Evolutionary conservation across 92 coral and sea anemone species (phyloP), one percentile per base, ranked within the genome.

Genomic region (Bergia puertoricense): DNA sequence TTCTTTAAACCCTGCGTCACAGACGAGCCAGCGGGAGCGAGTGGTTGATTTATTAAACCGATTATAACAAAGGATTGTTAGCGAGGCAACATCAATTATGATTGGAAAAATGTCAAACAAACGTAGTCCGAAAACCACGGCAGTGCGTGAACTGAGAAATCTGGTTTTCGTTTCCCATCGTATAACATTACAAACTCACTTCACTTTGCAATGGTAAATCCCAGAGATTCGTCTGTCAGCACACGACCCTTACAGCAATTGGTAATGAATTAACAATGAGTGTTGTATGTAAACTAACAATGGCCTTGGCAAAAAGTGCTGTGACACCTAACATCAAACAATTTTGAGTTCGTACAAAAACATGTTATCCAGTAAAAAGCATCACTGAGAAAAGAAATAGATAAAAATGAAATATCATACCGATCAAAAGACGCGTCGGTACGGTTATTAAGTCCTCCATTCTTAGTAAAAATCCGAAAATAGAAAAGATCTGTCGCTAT

Each of bases 181-280:
- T 16, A 5, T n/a, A 76, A 23, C 15, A 41, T 23, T 41, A 43
- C 23, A 42, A 15, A 9, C 80, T 46, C 4, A 10, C 44, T 40
- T 8, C 80, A 76, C 0, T 42, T 76, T 8, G 51, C n/a, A 8
- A 74, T 8, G 9, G 15, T 40, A 22, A 42, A 74, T 14, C 20
- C 46, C 30, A 16, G 80, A 43, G 50, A 8, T 76, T 42, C 30
- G 54, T 43, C 11, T 42, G 44, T 76, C 22, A 8, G 3, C 80
- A 76, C 30, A 14, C 80, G 22, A 30, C 74, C 68, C 23, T n/a
- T 30, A 46, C 30, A 72, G 48, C 48, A 69, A 74, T 5, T 38
- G 44, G 45, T 20, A 36, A 84, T 84, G 77, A 46, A 71, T 71
- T 51, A 72, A 72, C 77, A 84, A 68, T 84, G 87, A 50, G 66